These are phyloP conservation scores for Trichogramma pretiosum DNA, from an alignment of 1,140 invertebrate genomes.

Conservation along the genomic window DNA sequence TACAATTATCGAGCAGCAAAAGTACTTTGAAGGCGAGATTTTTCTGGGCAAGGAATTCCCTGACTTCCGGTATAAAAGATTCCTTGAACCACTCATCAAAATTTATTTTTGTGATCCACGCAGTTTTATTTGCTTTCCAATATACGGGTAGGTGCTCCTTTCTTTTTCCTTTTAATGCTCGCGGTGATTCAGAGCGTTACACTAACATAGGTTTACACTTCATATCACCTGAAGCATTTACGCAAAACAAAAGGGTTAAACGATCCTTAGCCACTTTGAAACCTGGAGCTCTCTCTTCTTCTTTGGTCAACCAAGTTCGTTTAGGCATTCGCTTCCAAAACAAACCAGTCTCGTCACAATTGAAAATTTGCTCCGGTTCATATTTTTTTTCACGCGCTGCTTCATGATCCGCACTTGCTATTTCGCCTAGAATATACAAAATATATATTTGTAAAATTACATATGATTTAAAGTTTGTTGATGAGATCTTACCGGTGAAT, in stretches of 20 bases:
- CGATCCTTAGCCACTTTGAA: constrained; percentile 43
- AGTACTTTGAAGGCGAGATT: constrained; percentile 39
- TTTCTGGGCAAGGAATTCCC: constrained; percentile 28
- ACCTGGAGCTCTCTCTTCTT: constrained; percentile 34
- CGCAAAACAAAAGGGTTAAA: constrained; percentile 38
- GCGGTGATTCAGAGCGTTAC: constrained; percentile 36
- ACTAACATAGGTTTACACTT: constrained; percentile 41
- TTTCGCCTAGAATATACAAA: constrained; percentile 33
- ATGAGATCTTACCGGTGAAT: constrained; percentile 31
- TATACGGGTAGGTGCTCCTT: too few relatives aligned
- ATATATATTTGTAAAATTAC: constrained; percentile 30
- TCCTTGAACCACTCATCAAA: too few relatives aligned
- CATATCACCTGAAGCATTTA: constrained; percentile 37
- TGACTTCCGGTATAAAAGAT: constrained; percentile 22
- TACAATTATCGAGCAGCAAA: constrained; percentile 42
- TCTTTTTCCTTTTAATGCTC: constrained; percentile 38
- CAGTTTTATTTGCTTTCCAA: too few relatives aligned
- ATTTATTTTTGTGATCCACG: too few relatives aligned
- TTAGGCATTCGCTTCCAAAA: constrained; percentile 45
- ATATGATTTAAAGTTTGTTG: constrained; percentile 29
- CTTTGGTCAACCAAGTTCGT: constrained; percentile 34
- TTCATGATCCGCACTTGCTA: too few relatives aligned
- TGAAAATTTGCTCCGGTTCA: constrained; percentile 30
- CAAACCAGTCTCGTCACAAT: constrained; percentile 26
- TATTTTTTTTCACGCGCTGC: too few relatives aligned